Base-by-base conservation (phyloP, 2,797 vertebrate genomes). In the Allobates femoralis region DNA sequence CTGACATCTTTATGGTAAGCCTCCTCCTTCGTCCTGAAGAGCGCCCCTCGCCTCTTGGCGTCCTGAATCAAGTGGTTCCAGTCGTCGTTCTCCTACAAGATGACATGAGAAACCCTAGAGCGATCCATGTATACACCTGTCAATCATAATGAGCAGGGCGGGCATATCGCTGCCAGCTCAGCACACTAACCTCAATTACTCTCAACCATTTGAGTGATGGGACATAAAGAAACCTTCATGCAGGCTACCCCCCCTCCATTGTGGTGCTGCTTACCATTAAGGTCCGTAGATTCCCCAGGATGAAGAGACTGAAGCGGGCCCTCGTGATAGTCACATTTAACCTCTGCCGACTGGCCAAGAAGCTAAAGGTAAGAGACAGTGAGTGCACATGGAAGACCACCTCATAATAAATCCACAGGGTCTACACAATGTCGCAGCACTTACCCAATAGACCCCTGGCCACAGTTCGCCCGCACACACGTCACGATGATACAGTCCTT, bases 401-500 rank as follows among this genome's bases (percentile, higher is more conserved):
- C 32, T 34, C 0, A 37, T 11, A 21, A 32, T 5, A 41, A 46
- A n/a, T 10, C 3, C n/a, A 41, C 2, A 23, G 67, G 3, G 11
- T 23, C 64, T 19, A 16, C 6, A 34, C 16, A 67, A 32, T 1
- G 28, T 18, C 37, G 46, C 28, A 37, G 19, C 80, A 87, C 95
- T 19, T 89, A 97, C 96, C 96, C 96, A 19, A 97, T 96, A 0
- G 94, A 94, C 1, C 95, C 95, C 2, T 91, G 93, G 0, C 86
- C 7, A 50, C 89, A 86, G 88, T 91, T 94, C 1, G 96, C 96
- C 86, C 96, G 88, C 83, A 97, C 96, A 0, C 96, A 97, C 0
- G 96, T 96, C 34, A 97, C 96, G 23, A 97, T 96, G 81, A 96
- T 86, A 28, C 96, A 97, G 37, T 97, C 96, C 88, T 96, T 96